A percentile compares a stretch with the other conserved stretches of the same genome.
Conservation (phyloP, 2,113 vertebrate species). For the Aldabrachelys gigantea region DNA sequence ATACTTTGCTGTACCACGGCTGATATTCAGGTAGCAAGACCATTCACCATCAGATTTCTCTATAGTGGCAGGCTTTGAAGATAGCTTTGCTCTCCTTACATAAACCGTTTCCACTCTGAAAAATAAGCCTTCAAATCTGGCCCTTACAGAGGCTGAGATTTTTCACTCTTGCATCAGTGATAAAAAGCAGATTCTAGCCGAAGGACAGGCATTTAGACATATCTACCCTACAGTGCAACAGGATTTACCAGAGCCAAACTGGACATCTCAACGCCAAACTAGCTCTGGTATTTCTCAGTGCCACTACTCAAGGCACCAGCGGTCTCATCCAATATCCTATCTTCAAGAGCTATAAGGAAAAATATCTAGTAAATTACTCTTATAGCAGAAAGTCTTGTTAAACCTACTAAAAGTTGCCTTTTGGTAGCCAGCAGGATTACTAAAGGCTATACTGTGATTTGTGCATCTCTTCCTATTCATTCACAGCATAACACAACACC, state of each 20-base stretch:
- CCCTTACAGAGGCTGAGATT: conserved; percentile 10
- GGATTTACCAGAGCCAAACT: background rate
- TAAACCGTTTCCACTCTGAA: conserved; percentile 62
- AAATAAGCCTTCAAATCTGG: conserved; percentile 52
- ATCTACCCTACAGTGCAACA: background rate
- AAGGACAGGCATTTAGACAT: background rate
- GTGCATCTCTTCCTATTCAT: conserved; percentile 47
- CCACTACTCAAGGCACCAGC: background rate
- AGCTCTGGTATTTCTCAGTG: background rate
- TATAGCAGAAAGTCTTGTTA: background rate
- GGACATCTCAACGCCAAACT: background rate
- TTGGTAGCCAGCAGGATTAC: background rate
- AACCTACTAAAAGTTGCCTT: background rate
- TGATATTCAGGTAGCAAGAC: conserved; percentile 68
- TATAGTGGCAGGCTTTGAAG: conserved; percentile 67
- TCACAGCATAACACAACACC: conserved; percentile 68
- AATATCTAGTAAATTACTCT: background rate
- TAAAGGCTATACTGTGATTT: background rate
- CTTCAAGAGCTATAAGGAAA: background rate
- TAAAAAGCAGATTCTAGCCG: background rate
- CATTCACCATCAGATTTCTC: conserved; percentile 66
- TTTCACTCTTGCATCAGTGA: background rate
- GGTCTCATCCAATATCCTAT: background rate
- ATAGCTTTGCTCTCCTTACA: conserved; percentile 63
- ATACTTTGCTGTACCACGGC: conserved; percentile 51